A percentile compares a stretch with the other conserved stretches of the same genome.
phyloP scores from a whole-genome alignment of 64 coral and sea anemone species.

The Montipora cactus region DNA sequence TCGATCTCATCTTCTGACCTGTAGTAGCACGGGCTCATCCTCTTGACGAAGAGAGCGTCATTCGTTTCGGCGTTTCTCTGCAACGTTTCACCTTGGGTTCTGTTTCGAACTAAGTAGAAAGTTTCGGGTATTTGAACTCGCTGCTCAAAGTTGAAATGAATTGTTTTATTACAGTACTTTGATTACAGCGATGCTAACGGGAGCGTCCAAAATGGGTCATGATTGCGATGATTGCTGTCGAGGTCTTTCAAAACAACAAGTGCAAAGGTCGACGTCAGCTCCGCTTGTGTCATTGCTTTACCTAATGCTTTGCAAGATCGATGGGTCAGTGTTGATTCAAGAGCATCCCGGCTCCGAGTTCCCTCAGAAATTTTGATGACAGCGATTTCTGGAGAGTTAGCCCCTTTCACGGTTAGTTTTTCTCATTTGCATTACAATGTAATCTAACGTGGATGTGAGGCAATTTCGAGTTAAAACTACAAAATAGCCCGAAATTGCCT shows the following conservation, averaged over 20 bases:
- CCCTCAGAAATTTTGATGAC: too few relatives aligned
- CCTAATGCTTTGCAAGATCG: neutral
- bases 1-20: slow-evolving; percentile 90
- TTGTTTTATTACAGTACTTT: too few relatives aligned
- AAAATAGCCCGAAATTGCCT: too few relatives aligned
- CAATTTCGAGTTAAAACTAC: too few relatives aligned
- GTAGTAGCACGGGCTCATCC: slow-evolving; percentile 55
- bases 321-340: neutral
- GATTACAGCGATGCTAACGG: too few relatives aligned
- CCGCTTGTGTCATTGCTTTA: neutral
- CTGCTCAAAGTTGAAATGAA: too few relatives aligned
- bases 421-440: too few relatives aligned
- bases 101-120: neutral
- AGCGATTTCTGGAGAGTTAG: too few relatives aligned
- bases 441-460: too few relatives aligned
- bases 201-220: too few relatives aligned
- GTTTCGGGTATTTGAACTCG: neutral
- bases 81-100: neutral
- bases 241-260: neutral
- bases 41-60: neutral
- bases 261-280: neutral
- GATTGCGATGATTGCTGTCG: neutral
- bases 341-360: neutral
- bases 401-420: too few relatives aligned
- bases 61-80: neutral